A percentile compares a stretch with the other conserved stretches of the same genome.
These are phyloP conservation scores for Capromys pilorides DNA, from an alignment of 2,797 vertebrate genomes.

Conservation along the genomic window DNA sequence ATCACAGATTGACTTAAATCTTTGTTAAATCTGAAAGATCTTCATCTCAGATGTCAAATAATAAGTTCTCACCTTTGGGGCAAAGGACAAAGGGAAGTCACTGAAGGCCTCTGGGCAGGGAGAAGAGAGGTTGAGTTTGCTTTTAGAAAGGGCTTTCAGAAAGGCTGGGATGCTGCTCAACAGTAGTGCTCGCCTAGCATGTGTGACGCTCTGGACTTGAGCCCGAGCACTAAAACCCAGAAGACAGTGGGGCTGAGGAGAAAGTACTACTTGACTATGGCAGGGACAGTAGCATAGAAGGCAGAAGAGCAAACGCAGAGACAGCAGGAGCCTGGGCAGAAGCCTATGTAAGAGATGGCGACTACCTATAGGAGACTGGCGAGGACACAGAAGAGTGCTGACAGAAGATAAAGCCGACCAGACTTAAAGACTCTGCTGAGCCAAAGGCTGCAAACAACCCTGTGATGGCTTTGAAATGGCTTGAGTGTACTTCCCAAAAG, in stretches of 20 bases:
- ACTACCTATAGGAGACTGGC: too few species aligned
- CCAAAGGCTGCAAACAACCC: neutral
- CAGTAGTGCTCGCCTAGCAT: too few species aligned
- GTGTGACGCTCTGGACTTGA: too few species aligned
- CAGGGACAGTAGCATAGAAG: too few species aligned
- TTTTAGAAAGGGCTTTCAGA: neutral
- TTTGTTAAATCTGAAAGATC: neutral
- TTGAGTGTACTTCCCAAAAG: neutral
- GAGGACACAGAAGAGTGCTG: too few species aligned
- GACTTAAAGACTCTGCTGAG: neutral
- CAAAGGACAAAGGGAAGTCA: neutral
- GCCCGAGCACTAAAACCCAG: neutral
- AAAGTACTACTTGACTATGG: neutral
- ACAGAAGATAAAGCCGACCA: neutral
- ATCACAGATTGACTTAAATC: neutral
- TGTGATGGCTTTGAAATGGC: neutral
- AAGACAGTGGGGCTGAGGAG: neutral
- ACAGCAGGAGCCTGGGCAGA: neutral
- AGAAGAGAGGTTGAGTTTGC: neutral
- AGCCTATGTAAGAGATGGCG: neutral
- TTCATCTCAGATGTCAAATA: neutral
- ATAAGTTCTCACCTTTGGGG: neutral
- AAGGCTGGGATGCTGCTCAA: neutral
- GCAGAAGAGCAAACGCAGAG: fast-evolving
- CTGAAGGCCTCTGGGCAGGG: neutral